Base-by-base conservation (phyloP, 2,113 vertebrate genomes). In the Macaca nemestrina region DNA sequence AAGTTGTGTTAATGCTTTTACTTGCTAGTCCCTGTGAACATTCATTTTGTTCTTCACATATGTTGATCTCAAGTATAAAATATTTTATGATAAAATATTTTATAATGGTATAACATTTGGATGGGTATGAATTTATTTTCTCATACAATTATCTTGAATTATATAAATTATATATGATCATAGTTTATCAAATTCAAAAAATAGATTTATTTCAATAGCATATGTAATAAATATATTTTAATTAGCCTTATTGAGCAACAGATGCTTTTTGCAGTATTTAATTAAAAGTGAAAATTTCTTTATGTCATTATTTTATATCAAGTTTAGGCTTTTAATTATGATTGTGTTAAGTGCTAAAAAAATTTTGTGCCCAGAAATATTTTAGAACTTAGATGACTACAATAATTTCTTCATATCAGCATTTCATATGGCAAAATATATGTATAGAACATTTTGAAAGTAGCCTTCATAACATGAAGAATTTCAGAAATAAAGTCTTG, bases 401-500 rank as follows among this genome's bases (percentile, higher is more conserved):
- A 94, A 3, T 72, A 27, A 72, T 93, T 96, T 97, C 30, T 95
- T 86, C 88, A 90, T 76, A 73, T 88, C 2, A 43, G 16, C 30
- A 89, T 93, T 97, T 97, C 17, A 80, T 96, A 94, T 97, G 55
- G 73, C 97, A 59, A 97, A 97, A 94, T 97, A 82, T 84, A 76
- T 48, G 90, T 64, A 97, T 92, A 97, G 94, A 88, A 76, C 48
- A 68, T 97, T 98, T 98, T 98, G 89, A 80, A 94, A 95, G 70
- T 90, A 78, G 57, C 59, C 35, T 17, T 88, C 96, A 95, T 55
- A 97, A 82, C 88, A 96, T 98, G 87, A 96, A 97, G 50, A 95
- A 96, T 98, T 98, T 97, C 45, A 98, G 81, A 98, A 98, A 97
- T 97, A 96, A 98, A 96, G 90, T 61, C 12, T 91, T 96, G 93